Conservation (phyloP, 2,113 vertebrate genomes). For the Neodon shergylaensis region DNA sequence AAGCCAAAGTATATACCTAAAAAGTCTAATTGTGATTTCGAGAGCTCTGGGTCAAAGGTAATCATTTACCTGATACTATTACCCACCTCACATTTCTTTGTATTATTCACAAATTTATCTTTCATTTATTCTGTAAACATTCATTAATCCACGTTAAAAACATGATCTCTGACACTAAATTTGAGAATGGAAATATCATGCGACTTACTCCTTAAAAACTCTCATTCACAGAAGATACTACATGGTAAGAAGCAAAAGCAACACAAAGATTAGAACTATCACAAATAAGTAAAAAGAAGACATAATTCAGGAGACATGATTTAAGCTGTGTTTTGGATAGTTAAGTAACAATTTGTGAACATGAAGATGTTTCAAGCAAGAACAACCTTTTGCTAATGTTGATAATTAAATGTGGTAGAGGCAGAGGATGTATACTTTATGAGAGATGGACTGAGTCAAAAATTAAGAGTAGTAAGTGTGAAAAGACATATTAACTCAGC, state of each 20-base stretch:
- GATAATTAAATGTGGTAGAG: neutral
- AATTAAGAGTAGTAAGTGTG: neutral
- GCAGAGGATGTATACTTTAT: neutral
- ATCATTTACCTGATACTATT: neutral
- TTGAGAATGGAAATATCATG: neutral
- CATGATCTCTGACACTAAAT: too few relatives aligned
- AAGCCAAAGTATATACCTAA: neutral
- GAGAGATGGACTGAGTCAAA: neutral
- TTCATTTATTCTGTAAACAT: neutral
- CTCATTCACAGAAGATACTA: neutral
- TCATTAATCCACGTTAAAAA: neutral
- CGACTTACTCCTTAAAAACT: neutral
- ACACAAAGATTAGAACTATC: neutral
- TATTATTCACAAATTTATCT: neutral
- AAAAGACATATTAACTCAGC: neutral
- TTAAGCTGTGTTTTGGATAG: neutral
- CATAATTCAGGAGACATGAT: neutral
- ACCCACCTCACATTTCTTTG: neutral
- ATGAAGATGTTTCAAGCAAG: neutral
- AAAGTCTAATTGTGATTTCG: neutral
- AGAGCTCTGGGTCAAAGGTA: neutral
- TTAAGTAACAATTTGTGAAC: neutral
- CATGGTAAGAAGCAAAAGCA: neutral
- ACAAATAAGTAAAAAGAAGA: slow-evolving; percentile 18
- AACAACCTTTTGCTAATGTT: neutral